Evolutionary conservation across 2,113 vertebrate species (phyloP).

Genomic region (Marmota monax): DNA sequence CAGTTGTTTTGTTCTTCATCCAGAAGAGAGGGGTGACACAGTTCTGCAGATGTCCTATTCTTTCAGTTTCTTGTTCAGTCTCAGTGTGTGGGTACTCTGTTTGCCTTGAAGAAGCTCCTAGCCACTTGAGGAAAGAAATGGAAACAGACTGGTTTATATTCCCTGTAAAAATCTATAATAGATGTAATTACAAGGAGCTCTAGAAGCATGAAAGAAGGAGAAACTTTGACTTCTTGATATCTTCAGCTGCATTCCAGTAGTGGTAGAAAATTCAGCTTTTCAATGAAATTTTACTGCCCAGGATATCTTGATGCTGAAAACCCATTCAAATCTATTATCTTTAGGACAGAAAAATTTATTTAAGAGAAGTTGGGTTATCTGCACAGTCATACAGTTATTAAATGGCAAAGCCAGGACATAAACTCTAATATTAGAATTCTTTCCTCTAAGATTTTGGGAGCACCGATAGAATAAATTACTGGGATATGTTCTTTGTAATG

Average conservation of each 20-base stretch:
- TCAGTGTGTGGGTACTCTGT: not conserved
- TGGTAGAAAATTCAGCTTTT: slow-evolving; percentile 43
- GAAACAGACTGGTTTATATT: not conserved
- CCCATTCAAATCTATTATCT: not conserved
- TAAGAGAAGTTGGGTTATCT: not conserved
- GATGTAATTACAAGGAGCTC: not conserved
- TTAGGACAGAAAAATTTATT: not conserved
- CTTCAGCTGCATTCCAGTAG: not conserved
- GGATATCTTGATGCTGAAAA: not conserved
- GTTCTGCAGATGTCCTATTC: not conserved
- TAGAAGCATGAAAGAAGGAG: not conserved
- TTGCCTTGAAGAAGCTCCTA: slow-evolving; percentile 13
- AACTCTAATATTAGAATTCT: not conserved
- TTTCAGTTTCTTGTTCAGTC: not conserved
- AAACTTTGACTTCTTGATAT: not conserved
- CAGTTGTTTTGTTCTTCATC: slow-evolving; percentile 41
- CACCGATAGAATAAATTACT: not conserved
- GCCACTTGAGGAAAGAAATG: slow-evolving; percentile 1
- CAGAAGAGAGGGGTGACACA: not conserved
- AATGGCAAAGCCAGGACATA: not conserved
- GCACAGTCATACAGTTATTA: not conserved
- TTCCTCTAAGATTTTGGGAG: not conserved
- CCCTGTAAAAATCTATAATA: not conserved
- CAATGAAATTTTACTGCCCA: not conserved
- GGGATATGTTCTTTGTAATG: not conserved